phyloP scores from a whole-genome alignment of 2,797 vertebrate genomes.

The Triplophysa yarkandensis region DNA sequence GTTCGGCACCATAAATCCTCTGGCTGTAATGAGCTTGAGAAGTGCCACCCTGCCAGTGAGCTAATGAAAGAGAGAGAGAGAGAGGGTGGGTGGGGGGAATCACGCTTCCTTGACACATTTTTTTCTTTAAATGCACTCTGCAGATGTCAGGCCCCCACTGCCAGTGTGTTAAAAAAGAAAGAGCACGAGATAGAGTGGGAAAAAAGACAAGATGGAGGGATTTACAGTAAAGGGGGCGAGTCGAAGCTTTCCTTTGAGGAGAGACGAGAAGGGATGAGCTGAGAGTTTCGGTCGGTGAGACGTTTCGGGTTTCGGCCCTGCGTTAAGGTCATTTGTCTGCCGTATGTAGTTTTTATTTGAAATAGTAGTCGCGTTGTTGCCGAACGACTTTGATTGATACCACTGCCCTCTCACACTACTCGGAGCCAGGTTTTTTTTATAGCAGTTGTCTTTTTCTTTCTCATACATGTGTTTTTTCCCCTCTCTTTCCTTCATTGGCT shows the following conservation, averaged over 20 bases:
- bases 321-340: slow-evolving; percentile 81
- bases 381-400: slow-evolving; percentile 80
- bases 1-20: slow-evolving; percentile 99
- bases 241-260: slow-evolving; percentile 44
- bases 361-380: slow-evolving; percentile 82
- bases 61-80: slow-evolving; percentile 94
- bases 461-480: slow-evolving; percentile 47
- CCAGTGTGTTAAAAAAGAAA: slow-evolving; percentile 74
- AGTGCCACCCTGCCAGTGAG: slow-evolving; percentile 99
- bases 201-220: slow-evolving; percentile 30
- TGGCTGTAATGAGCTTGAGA: slow-evolving; percentile 99
- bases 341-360: slow-evolving; percentile 80
- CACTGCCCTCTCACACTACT: slow-evolving; percentile 49
- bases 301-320: slow-evolving; percentile 72
- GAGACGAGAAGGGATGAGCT: slow-evolving; percentile 41
- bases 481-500: slow-evolving; percentile 41
- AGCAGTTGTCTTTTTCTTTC: slow-evolving; percentile 47
- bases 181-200: slow-evolving; percentile 55
- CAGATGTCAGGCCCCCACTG: slow-evolving; percentile 96
- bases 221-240: slow-evolving; percentile 45
- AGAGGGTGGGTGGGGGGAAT: slow-evolving; percentile 67
- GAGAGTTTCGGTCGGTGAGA: slow-evolving; percentile 55
- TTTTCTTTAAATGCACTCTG: slow-evolving; percentile 98
- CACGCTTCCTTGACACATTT: slow-evolving; percentile 95
- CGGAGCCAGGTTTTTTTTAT: slow-evolving; percentile 52